Conservation (phyloP, 1,140 invertebrate species). For the Sogatella furcifera region DNA sequence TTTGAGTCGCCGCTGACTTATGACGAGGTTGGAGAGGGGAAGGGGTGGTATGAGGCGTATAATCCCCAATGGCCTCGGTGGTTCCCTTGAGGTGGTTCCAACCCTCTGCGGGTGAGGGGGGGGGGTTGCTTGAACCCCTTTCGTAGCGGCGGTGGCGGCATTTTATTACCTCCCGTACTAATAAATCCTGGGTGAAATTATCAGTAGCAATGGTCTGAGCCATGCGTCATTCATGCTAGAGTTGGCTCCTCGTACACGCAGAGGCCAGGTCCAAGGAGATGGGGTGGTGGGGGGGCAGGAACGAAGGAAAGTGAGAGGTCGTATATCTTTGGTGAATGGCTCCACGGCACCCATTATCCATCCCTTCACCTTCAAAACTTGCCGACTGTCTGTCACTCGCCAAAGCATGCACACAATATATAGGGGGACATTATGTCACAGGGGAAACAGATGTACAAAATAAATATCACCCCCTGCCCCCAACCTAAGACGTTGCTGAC, state of each 20-base stretch:
- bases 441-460: slow-evolving; percentile 2
- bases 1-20: too few species aligned
- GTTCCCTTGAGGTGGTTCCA: too few species aligned
- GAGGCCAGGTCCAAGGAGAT: too few species aligned
- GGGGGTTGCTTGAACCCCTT: too few species aligned
- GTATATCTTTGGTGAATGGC: slow-evolving; percentile 1
- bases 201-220: slow-evolving; percentile 1
- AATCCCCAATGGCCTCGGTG: not conserved
- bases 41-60: not conserved
- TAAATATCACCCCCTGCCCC: not conserved
- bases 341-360: not conserved
- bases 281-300: not conserved
- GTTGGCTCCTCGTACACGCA: not conserved
- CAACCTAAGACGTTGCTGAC: not conserved
- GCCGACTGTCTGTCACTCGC: not conserved
- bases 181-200: not conserved
- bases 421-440: slow-evolving; percentile 1
- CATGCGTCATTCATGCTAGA: slow-evolving; percentile 1
- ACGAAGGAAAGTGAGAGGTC: not conserved
- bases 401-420: slow-evolving; percentile 1
- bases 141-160: not conserved
- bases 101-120: too few species aligned
- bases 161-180: slow-evolving; percentile 1
- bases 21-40: too few species aligned
- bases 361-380: slow-evolving; percentile 2